Evolutionary conservation across 1,140 invertebrate genomes (phyloP).

Genomic region (Solenopsis invicta): DNA sequence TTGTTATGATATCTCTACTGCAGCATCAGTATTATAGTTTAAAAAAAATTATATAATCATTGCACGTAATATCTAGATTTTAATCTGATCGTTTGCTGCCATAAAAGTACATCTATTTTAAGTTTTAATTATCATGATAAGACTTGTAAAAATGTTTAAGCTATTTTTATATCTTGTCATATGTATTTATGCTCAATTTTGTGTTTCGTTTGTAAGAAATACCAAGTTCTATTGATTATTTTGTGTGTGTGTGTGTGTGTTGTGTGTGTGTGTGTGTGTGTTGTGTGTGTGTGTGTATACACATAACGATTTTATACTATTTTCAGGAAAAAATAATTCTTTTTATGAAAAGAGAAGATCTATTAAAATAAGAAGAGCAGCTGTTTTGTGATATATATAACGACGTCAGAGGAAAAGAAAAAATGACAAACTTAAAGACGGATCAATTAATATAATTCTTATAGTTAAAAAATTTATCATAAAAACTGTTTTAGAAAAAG

Average conservation of each 20-base stretch:
- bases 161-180: conserved; percentile 11
- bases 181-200: not conserved
- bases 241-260: not conserved
- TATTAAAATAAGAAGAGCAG: conserved; percentile 26
- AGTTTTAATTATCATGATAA: conserved; percentile 23
- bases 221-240: not conserved
- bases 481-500: conserved; percentile 9
- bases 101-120: conserved; percentile 32
- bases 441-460: not conserved
- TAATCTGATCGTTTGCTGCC: not conserved
- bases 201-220: not conserved
- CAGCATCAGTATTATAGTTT: conserved; percentile 10
- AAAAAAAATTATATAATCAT: not conserved
- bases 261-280: no score
- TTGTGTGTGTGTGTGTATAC: no score
- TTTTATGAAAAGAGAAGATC: not conserved
- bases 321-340: not conserved
- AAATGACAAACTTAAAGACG: not conserved
- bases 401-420: not conserved
- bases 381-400: conserved; percentile 28
- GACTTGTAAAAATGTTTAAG: conserved; percentile 7
- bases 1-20: conserved; percentile 8
- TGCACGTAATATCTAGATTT: conserved; percentile 18
- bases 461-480: not conserved
- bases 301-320: not conserved